Base-by-base conservation (phyloP, 2,113 vertebrate genomes). In the Seriola aureovittata region DNA sequence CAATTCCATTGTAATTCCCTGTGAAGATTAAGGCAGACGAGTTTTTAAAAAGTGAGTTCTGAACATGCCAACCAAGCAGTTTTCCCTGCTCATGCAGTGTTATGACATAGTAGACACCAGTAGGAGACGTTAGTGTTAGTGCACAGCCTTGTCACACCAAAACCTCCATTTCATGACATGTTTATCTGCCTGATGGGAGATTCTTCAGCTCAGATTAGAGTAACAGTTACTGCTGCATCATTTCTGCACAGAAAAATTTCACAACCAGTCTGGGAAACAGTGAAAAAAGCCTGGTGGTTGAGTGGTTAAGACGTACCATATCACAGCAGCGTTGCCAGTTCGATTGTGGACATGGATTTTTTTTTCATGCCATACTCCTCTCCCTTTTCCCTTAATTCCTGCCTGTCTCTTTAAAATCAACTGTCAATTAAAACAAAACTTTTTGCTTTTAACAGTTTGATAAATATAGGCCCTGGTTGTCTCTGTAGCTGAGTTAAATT, bases 51-150 rank as follows among this genome's bases (percentile, higher is more conserved):
- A 72, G 84, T 83, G 75, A 79, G 81, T 84, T 88, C 80, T 84
- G 60, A 83, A 89, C 65, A 34, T 82, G 89, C 89, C 88, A 89
- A 91, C 75, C 80, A 75, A 73, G 80, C 72, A 76, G 64, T 80
- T 80, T 57, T 77, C 67, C 57, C 78, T 85, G 85, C 72, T 16
- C 58, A 25, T 36, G 71, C 81, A 83, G 79, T 83, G 73, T 84
- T 81, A 72, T 50, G 58, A 82, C 79, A 73, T 88, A 0, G 40
- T 87, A 73, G 71, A 76, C 57, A 5, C 74, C 29, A 69, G 76
- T 82, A 81, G 71, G 62, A 82, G 67, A 81, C 58, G 7, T 63
- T 81, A 57, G 64, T 78, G 38, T 88, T 88, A 58, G 48, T 75
- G 82, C 70, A 60, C 82, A 60, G 66, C 82, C 85, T 25, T 70